A percentile compares a stretch with the other conserved stretches of the same genome.
Evolutionary conservation across 2,888 invertebrate species (phyloP).

Genomic region (Melanostoma mellinum): DNA sequence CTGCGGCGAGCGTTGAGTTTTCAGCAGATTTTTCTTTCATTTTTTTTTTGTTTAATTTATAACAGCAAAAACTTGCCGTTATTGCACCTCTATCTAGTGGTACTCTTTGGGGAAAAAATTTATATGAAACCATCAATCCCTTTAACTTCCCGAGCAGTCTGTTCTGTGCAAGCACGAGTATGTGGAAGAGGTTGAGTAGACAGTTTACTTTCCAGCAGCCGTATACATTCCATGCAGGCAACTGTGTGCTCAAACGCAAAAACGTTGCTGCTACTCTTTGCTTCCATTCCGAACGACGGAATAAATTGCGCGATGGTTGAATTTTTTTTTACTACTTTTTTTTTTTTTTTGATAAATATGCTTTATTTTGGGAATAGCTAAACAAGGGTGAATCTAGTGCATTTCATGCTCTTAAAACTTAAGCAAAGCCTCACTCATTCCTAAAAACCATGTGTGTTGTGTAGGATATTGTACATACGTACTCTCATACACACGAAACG

Average conservation of each 20-base stretch:
- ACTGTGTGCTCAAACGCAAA: neutral
- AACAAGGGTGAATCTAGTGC: slow-evolving; percentile 7
- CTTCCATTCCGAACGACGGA: neutral
- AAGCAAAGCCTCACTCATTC: neutral
- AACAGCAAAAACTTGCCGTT: too few species aligned
- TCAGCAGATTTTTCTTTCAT: too few species aligned
- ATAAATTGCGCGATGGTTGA: neutral
- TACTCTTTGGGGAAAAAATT: too few species aligned
- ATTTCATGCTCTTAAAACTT: neutral
- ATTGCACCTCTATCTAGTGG: too few species aligned
- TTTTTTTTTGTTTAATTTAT: too few species aligned
- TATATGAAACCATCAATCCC: too few species aligned
- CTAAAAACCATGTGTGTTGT: neutral
- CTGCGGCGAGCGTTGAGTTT: too few species aligned
- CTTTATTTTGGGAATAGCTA: slow-evolving; percentile 8
- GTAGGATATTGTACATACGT: neutral
- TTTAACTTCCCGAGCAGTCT: slow-evolving; percentile 14
- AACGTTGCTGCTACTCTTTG: neutral
- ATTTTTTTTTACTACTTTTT: neutral
- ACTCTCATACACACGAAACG: neutral
- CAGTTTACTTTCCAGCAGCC: neutral
- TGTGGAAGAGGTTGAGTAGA: neutral
- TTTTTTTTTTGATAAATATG: neutral
- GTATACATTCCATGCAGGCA: neutral
- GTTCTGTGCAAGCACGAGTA: neutral